phyloP scores from a whole-genome alignment of 2,113 vertebrate genomes.

The Sitta europaea region DNA sequence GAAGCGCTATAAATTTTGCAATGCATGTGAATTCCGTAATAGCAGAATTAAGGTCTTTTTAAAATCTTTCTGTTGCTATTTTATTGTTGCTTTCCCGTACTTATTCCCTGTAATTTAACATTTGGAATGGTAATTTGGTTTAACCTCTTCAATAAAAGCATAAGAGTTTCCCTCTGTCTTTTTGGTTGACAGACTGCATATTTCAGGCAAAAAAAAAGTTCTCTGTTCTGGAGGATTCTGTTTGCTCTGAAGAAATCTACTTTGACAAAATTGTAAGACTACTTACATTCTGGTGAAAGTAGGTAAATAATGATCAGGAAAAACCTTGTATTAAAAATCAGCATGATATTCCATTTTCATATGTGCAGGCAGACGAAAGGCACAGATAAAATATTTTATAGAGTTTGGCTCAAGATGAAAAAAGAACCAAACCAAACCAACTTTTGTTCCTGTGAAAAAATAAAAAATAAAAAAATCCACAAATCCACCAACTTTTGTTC shows the following conservation, averaged over 20 bases:
- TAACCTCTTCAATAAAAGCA: not conserved
- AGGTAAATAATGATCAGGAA: not conserved
- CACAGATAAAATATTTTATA: slow-evolving; percentile 13
- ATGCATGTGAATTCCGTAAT: not conserved
- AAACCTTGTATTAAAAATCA: not conserved
- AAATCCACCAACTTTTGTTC: not conserved
- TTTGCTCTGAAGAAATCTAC: not conserved
- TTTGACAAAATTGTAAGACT: not conserved
- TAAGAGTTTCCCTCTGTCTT: not conserved
- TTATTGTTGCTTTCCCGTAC: not conserved
- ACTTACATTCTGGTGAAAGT: not conserved
- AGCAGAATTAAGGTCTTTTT: not conserved
- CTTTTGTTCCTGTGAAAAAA: not conserved
- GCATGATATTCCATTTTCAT: not conserved
- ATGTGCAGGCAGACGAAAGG: not conserved
- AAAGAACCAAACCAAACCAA: slow-evolving; percentile 22
- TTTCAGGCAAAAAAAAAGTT: not conserved
- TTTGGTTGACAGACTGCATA: not conserved
- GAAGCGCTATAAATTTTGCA: slow-evolving; percentile 9
- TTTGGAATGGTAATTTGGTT: slow-evolving; percentile 6
- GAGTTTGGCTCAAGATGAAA: slow-evolving; percentile 28
- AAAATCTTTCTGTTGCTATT: not conserved
- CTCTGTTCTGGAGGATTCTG: not conserved
- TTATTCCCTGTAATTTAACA: not conserved
- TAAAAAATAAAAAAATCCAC: too few relatives aligned